These are phyloP conservation scores for Rhegmatorhina hoffmannsi DNA, from an alignment of 2,113 vertebrate genomes.

Conservation along the genomic window DNA sequence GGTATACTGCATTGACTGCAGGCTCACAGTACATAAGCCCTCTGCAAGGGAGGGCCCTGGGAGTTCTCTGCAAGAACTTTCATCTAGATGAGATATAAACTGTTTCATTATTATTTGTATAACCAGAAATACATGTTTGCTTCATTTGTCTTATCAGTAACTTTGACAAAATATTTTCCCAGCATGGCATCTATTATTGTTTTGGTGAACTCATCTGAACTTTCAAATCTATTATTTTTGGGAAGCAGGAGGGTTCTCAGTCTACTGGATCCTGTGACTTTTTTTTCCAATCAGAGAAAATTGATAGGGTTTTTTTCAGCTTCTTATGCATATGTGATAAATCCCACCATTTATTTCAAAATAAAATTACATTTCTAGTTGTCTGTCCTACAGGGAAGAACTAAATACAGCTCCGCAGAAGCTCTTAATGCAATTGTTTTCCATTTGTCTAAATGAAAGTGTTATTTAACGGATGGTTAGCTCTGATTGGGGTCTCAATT, in stretches of 20 bases:
- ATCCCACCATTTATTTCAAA: background rate
- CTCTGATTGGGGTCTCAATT: background rate
- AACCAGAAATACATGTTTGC: background rate
- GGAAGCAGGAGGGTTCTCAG: background rate
- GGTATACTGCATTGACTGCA: background rate
- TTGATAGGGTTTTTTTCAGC: background rate
- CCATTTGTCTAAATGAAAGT: conserved; percentile 6
- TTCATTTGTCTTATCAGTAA: background rate
- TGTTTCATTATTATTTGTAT: background rate
- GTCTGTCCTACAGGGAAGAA: background rate
- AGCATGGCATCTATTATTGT: background rate
- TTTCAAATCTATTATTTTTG: background rate
- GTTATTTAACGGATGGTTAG: background rate
- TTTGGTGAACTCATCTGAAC: background rate
- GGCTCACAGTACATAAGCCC: background rate
- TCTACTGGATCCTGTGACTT: background rate
- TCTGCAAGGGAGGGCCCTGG: background rate
- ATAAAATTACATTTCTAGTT: background rate
- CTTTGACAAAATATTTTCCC: background rate
- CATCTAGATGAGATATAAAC: background rate
- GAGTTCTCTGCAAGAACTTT: background rate
- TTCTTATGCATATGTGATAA: background rate
- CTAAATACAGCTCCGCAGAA: background rate
- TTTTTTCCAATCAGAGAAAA: background rate
- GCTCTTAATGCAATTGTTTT: conserved; percentile 5